Conservation (phyloP, 2,113 vertebrate species). For the Poecilia latipinna region DNA sequence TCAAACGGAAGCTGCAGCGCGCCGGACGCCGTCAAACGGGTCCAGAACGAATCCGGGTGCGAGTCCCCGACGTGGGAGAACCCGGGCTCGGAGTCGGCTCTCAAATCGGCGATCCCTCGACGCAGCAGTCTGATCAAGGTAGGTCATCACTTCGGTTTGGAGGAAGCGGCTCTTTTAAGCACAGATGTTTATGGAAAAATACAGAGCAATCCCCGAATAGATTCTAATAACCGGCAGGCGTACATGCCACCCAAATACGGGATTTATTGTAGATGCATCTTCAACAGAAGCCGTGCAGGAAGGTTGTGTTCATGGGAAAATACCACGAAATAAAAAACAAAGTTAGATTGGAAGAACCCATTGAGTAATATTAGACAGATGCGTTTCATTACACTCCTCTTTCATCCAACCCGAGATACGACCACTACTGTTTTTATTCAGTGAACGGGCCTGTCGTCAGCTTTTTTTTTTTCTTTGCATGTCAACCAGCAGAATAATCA, state of each 20-base stretch:
- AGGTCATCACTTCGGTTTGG: constrained; percentile 37
- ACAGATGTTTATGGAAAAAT: background rate
- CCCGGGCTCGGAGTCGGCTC: constrained; percentile 74
- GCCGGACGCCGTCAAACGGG: constrained; percentile 60
- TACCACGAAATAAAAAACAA: background rate
- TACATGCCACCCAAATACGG: background rate
- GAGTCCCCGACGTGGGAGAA: constrained; percentile 76
- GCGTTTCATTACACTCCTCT: background rate
- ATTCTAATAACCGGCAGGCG: background rate
- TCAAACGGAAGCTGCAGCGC: constrained; percentile 89
- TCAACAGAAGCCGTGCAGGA: constrained; percentile 9
- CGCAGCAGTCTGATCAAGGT: constrained; percentile 97
- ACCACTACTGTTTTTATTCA: background rate
- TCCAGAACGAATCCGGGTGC: constrained; percentile 63
- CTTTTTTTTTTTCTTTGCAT: constrained; percentile 7
- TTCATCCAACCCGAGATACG: constrained; percentile 9
- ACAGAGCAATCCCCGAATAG: background rate
- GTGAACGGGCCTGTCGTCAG: constrained; percentile 6
- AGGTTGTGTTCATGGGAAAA: background rate
- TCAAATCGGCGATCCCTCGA: constrained; percentile 77
- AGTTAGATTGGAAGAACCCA: background rate
- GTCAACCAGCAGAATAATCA: background rate
- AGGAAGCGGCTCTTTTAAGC: background rate
- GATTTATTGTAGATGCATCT: background rate
- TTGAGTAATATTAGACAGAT: background rate